These are phyloP conservation scores for Dryococelus australis DNA, from an alignment of 2,888 invertebrate species.

Conservation along the genomic window DNA sequence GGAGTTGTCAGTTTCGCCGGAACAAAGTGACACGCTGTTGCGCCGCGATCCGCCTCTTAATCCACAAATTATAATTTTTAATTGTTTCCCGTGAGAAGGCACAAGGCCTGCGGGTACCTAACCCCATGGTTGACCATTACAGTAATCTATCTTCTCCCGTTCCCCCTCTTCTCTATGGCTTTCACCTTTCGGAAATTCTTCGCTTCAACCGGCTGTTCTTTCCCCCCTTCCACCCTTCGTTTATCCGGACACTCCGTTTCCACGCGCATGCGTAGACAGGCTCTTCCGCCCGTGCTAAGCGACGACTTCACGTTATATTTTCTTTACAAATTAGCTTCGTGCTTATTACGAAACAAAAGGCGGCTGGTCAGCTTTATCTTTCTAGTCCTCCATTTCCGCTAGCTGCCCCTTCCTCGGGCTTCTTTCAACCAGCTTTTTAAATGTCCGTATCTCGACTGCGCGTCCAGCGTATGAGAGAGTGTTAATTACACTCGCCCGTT, in stretches of 20 bases:
- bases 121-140: too few relatives aligned
- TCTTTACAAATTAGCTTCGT: not conserved
- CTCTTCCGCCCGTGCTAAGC: not conserved
- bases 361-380: not conserved
- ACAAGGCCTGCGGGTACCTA: not conserved
- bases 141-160: too few relatives aligned
- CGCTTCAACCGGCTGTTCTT: too few relatives aligned
- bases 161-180: too few relatives aligned
- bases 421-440: too few relatives aligned
- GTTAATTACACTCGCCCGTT: too few relatives aligned
- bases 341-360: not conserved
- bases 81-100: not conserved
- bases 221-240: too few relatives aligned
- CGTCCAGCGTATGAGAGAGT: too few relatives aligned
- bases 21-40: not conserved
- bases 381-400: not conserved
- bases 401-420: too few relatives aligned
- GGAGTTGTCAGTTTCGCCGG: not conserved
- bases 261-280: not conserved
- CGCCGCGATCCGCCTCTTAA: not conserved
- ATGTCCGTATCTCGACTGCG: too few relatives aligned
- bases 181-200: too few relatives aligned
- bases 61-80: slow-evolving; percentile 20
- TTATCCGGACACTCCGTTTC: too few relatives aligned
- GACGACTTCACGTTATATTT: not conserved